A percentile compares a stretch with the other conserved stretches of the same genome.
phyloP scores from a whole-genome alignment of 1,140 invertebrate species.

The Achatina immaculata region DNA sequence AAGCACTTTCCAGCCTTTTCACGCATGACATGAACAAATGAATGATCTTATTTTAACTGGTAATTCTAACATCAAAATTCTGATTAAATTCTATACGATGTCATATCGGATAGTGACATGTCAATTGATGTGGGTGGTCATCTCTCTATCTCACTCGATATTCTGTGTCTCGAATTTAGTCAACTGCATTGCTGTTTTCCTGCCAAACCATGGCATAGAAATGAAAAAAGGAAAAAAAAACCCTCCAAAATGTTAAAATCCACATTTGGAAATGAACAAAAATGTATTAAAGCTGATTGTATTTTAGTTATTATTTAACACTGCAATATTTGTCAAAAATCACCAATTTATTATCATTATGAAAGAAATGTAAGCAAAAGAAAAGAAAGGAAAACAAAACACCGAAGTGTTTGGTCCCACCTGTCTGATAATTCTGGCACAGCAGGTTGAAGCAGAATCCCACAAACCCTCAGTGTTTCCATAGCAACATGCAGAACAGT shows the following conservation, averaged over 20 bases:
- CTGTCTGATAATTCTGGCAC: conserved; percentile 79
- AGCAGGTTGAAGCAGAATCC: conserved; percentile 77
- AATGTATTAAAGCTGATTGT: not conserved
- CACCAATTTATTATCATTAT: not conserved
- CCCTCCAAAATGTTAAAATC: not conserved
- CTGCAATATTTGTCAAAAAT: too few relatives aligned
- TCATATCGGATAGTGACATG: too few relatives aligned
- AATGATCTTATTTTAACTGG: too few relatives aligned
- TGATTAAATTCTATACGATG: too few relatives aligned
- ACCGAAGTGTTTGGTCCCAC: not conserved
- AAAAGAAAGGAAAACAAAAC: not conserved
- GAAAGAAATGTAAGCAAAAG: not conserved
- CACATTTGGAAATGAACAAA: not conserved
- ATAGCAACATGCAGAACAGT: conserved; percentile 85
- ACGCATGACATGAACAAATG: too few relatives aligned
- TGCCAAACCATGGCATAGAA: too few relatives aligned
- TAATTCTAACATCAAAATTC: too few relatives aligned
- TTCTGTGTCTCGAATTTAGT: too few relatives aligned
- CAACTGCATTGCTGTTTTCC: too few relatives aligned
- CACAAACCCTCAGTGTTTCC: conserved; percentile 78
- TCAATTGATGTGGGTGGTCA: too few relatives aligned
- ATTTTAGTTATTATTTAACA: not conserved
- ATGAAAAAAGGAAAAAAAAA: not conserved
- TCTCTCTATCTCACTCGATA: too few relatives aligned
- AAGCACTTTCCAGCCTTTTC: too few relatives aligned